A percentile compares a stretch with the other conserved stretches of the same genome.
These are phyloP conservation scores for Mastomys coucha DNA, from an alignment of 2,113 vertebrate genomes.

Conservation along the genomic window DNA sequence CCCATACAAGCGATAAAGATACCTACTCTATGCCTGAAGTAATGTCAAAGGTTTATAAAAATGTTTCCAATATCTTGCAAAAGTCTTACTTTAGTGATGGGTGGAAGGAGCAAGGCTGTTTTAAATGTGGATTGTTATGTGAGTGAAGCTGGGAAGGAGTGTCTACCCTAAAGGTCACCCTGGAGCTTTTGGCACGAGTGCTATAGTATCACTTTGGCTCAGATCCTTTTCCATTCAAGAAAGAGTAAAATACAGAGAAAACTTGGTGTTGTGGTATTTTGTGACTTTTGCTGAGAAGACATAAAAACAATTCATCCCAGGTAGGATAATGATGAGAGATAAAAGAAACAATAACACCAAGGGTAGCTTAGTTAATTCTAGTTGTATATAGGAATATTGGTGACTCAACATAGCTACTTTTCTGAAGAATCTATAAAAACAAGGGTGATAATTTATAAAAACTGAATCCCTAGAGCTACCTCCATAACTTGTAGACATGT, in stretches of 20 bases:
- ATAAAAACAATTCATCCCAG: background rate
- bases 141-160: background rate
- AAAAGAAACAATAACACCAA: background rate
- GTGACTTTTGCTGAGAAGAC: background rate
- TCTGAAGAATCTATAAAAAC: background rate
- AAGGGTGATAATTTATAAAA: background rate
- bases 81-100: background rate
- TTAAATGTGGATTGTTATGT: too few relatives aligned
- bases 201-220: background rate
- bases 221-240: background rate
- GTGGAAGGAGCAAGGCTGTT: background rate
- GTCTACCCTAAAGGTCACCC: background rate
- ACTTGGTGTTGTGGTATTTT: accelerated
- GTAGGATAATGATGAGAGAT: background rate
- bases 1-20: background rate
- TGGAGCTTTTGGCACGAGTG: background rate
- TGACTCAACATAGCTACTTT: background rate
- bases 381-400: background rate
- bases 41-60: background rate
- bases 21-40: background rate
- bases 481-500: background rate
- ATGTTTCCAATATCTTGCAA: background rate
- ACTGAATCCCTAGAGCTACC: background rate
- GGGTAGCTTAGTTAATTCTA: background rate
- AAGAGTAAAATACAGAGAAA: background rate